Percentiles rank a stretch among this genome's conserved stretches.
Conservation (phyloP, 2,113 vertebrate genomes). For the Spermophilus dauricus region DNA sequence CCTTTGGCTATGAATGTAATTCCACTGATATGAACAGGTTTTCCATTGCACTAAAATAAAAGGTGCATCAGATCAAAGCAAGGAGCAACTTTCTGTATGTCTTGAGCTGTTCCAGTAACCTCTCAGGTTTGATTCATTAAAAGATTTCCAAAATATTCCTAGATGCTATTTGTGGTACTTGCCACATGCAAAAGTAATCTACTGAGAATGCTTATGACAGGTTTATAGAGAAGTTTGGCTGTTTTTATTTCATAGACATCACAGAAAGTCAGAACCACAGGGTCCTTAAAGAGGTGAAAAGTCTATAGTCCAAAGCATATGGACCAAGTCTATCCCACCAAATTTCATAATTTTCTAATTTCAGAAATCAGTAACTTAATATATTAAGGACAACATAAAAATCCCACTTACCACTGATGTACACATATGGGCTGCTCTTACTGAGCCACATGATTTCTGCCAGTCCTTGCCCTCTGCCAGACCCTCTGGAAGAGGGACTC, state of each 20-base stretch:
- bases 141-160: background rate
- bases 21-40: background rate
- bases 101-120: background rate
- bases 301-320: background rate
- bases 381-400: background rate
- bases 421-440: background rate
- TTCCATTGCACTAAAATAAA: background rate
- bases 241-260: background rate
- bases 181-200: background rate
- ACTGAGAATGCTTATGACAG: background rate
- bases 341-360: background rate
- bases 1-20: background rate
- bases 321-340: background rate
- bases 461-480: rapidly evolving
- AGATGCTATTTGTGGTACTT: background rate
- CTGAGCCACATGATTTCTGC: background rate
- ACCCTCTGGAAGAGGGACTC: background rate
- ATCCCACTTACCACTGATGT: background rate
- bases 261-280: background rate
- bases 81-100: background rate
- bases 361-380: background rate
- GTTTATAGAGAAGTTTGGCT: background rate
- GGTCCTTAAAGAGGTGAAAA: background rate
- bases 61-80: background rate
- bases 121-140: background rate